These are phyloP conservation scores for Teinopalpus imperialis DNA, from an alignment of 2,888 invertebrate species.

Conservation along the genomic window DNA sequence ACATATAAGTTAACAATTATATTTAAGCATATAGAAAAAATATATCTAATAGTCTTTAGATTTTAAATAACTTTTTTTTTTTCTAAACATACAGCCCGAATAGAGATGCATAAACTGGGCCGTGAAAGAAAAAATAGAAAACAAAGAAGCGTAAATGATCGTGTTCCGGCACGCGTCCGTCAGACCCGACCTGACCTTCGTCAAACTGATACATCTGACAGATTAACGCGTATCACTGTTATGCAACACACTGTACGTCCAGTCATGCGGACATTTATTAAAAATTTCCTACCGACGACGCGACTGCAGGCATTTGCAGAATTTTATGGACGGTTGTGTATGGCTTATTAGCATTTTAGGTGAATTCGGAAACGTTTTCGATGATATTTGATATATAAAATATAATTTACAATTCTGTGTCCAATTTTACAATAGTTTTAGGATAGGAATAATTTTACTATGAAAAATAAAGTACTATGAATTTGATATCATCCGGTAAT, in stretches of 20 bases:
- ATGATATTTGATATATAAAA: not conserved
- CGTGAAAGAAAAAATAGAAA: conserved; percentile 33
- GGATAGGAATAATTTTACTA: too few species aligned
- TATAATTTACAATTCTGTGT: too few species aligned
- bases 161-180: conserved; percentile 68
- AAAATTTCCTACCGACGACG: conserved; percentile 29
- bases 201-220: conserved; percentile 78
- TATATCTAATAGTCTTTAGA: too few species aligned
- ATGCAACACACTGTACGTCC: conserved; percentile 51
- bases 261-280: conserved; percentile 46
- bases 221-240: conserved; percentile 68
- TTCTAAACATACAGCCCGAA: too few species aligned
- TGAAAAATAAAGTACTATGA: too few species aligned
- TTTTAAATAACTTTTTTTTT: too few species aligned
- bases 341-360: conserved; percentile 24
- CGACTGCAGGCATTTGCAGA: conserved; percentile 15
- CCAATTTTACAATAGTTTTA: too few species aligned
- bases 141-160: conserved; percentile 50
- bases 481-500: too few species aligned
- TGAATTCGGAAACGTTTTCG: conserved; percentile 11
- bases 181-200: conserved; percentile 63
- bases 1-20: too few species aligned
- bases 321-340: conserved; percentile 25
- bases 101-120: conserved; percentile 30
- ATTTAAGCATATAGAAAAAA: too few species aligned